Evolutionary conservation across 2,797 vertebrate species (phyloP).

Genomic region (Premnoplex brunnescens): DNA sequence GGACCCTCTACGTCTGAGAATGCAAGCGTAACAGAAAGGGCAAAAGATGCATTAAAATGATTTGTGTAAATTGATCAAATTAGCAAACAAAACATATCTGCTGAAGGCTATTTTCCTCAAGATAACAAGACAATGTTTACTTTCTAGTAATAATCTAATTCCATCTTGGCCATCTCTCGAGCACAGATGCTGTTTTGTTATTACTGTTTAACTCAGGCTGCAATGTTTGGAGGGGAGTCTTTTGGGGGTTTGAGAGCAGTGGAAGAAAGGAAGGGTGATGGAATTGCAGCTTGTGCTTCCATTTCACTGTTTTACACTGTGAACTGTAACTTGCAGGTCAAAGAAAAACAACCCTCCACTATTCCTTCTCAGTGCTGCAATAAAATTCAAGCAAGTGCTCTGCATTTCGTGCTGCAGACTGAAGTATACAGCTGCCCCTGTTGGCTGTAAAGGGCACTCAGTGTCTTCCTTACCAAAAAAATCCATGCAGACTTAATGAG

Average conservation of each 20-base stretch:
- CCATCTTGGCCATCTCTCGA: neutral
- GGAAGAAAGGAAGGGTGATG: neutral
- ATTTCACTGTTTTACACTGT: neutral
- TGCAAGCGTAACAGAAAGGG: neutral
- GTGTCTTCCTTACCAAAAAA: neutral
- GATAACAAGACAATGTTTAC: neutral
- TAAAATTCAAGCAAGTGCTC: neutral
- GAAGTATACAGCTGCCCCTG: neutral
- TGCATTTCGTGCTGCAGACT: neutral
- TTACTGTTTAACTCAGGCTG: neutral
- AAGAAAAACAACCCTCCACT: neutral
- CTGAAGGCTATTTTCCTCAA: constrained; percentile 8
- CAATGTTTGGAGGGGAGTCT: neutral
- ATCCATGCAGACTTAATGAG: neutral
- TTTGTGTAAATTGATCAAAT: constrained; percentile 41
- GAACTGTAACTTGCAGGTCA: neutral
- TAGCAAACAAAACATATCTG: constrained; percentile 20
- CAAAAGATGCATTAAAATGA: neutral
- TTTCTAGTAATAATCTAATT: neutral
- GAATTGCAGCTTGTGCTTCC: neutral
- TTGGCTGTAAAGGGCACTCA: neutral
- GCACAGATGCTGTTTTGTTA: neutral
- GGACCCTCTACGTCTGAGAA: neutral
- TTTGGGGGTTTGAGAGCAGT: neutral
- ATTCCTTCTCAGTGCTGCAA: neutral